A percentile compares a stretch with the other conserved stretches of the same genome.
phyloP scores from a whole-genome alignment of 2,113 vertebrate species.

The Tachysurus fulvidraco region DNA sequence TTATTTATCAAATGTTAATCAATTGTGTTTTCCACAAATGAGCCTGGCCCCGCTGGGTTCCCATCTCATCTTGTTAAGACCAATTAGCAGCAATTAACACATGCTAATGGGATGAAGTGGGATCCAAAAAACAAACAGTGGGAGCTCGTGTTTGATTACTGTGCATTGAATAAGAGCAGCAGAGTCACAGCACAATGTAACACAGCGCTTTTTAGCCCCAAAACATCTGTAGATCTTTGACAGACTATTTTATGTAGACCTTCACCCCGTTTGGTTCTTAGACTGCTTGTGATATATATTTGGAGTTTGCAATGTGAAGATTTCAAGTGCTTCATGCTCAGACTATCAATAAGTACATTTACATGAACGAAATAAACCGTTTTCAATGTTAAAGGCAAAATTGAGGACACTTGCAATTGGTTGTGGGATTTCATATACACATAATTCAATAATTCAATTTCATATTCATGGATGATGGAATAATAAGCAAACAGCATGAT shows the following conservation, averaged over 20 bases:
- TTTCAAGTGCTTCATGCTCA: not conserved
- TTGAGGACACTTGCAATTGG: not conserved
- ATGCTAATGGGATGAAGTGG: conserved; percentile 95
- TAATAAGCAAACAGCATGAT: not conserved
- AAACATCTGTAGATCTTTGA: not conserved
- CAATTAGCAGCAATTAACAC: conserved; percentile 99
- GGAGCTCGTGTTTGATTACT: conserved; percentile 66
- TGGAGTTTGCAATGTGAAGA: not conserved
- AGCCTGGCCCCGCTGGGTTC: conserved; percentile 96
- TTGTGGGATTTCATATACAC: not conserved
- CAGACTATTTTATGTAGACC: not conserved
- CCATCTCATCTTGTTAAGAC: conserved; percentile 98
- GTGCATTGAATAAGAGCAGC: conserved; percentile 47
- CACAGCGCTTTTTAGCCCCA: not conserved
- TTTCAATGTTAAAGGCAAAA: not conserved
- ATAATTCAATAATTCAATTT: not conserved
- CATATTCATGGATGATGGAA: not conserved
- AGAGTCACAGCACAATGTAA: conserved; percentile 1
- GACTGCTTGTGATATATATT: not conserved
- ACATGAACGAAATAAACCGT: not conserved
- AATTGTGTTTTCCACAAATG: conserved; percentile 99
- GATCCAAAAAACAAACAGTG: conserved; percentile 73
- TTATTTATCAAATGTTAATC: conserved; percentile 99
- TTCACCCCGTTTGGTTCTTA: not conserved
- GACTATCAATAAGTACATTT: not conserved